phyloP scores from a whole-genome alignment of 2,888 invertebrate genomes.

The Pyrgus malvae region DNA sequence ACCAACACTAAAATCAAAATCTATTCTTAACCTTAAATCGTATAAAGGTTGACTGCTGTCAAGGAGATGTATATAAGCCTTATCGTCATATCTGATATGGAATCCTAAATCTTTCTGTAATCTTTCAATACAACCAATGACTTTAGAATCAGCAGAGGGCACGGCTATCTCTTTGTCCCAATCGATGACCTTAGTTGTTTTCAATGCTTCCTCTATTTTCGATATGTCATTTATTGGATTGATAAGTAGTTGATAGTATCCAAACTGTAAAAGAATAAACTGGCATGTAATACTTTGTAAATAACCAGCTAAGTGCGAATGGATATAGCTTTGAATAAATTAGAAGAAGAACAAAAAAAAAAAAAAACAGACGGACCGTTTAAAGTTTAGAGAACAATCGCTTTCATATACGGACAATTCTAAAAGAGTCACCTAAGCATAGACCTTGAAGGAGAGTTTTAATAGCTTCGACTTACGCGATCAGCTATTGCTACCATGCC shows the following conservation, averaged over 20 bases:
- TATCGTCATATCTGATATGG: conserved; percentile 18
- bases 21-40: conserved; percentile 31
- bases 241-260: conserved; percentile 31
- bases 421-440: too few relatives aligned
- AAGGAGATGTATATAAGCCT: conserved; percentile 32
- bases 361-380: too few relatives aligned
- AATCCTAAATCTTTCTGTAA: conserved; percentile 29
- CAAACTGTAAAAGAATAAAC: conserved; percentile 24
- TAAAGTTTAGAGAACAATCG: too few relatives aligned
- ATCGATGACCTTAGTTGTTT: conserved; percentile 36
- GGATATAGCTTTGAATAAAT: too few relatives aligned
- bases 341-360: too few relatives aligned
- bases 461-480: conserved; percentile 31
- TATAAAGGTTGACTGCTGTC: conserved; percentile 21
- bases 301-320: too few relatives aligned
- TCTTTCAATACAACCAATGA: conserved; percentile 32
- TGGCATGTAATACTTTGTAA: too few relatives aligned
- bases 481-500: conserved; percentile 42
- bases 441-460: not conserved
- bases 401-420: too few relatives aligned
- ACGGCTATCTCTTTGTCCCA: conserved; percentile 34
- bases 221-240: conserved; percentile 31
- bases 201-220: conserved; percentile 37
- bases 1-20: too few relatives aligned
- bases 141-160: conserved; percentile 32